A percentile compares a stretch with the other conserved stretches of the same genome.
Conservation (phyloP, 2,797 vertebrate species). For the Carduelis carduelis region DNA sequence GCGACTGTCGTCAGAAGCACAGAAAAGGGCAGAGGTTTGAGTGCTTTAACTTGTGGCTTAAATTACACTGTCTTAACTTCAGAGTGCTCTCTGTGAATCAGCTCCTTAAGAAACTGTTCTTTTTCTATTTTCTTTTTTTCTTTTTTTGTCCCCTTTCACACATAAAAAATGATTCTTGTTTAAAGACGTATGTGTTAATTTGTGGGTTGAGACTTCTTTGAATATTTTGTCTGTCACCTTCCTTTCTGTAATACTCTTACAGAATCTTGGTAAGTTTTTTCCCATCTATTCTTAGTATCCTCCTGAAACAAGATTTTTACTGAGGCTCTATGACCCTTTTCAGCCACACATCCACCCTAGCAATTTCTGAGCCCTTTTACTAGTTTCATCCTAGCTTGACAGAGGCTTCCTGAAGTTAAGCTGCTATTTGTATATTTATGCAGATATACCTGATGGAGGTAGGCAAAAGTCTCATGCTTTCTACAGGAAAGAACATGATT, state of each 20-base stretch:
- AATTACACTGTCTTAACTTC: background rate
- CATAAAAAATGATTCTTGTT: background rate
- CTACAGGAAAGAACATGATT: background rate
- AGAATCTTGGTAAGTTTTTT: background rate
- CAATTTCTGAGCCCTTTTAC: background rate
- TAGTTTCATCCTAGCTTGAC: background rate
- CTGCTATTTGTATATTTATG: background rate
- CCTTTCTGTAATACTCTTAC: background rate
- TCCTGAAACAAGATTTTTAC: background rate
- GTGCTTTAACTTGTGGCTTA: background rate
- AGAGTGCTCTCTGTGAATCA: background rate
- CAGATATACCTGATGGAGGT: background rate
- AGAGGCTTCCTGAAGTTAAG: background rate
- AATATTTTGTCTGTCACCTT: background rate
- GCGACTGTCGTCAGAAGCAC: constrained; percentile 75
- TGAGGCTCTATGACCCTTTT: background rate
- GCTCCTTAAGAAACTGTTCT: background rate
- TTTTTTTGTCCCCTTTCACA: background rate
- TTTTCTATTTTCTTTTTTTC: background rate
- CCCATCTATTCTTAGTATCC: background rate
- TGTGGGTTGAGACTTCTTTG: background rate
- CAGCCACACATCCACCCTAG: background rate
- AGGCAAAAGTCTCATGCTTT: background rate
- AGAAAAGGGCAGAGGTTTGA: constrained; percentile 78
- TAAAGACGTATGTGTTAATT: background rate